phyloP scores from a whole-genome alignment of 2,797 vertebrate genomes.

The Darevskia mixta region DNA sequence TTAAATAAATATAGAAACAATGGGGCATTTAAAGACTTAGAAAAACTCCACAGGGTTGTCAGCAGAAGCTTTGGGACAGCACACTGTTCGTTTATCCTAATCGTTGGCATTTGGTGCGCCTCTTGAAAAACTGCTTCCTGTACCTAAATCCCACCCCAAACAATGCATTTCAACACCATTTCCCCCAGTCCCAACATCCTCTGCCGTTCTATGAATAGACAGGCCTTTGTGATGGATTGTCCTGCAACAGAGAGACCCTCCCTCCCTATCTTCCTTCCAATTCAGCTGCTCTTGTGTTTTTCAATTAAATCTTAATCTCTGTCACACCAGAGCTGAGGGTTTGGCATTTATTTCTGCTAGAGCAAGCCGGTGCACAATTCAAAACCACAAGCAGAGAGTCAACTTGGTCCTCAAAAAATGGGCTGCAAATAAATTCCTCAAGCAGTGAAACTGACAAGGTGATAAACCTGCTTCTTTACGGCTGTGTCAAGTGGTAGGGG shows the following conservation, averaged over 20 bases:
- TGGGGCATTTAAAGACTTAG: conserved; percentile 12
- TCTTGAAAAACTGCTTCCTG: conserved; percentile 73
- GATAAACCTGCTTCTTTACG: conserved; percentile 60
- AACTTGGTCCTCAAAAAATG: conserved; percentile 61
- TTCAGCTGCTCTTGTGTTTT: conserved; percentile 14
- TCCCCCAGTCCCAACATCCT: conserved; percentile 51
- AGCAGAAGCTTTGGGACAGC: conserved; percentile 42
- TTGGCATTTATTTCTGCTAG: not conserved
- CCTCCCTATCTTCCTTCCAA: conserved; percentile 32
- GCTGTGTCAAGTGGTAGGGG: not conserved
- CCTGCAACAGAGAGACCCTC: conserved; percentile 15
- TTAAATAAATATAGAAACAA: conserved; percentile 37
- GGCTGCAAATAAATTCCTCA: conserved; percentile 65
- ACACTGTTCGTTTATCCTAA: conserved; percentile 12
- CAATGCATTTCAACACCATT: conserved; percentile 33
- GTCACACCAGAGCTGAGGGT: not conserved
- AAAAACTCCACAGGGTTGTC: not conserved
- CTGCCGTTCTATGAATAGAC: conserved; percentile 46
- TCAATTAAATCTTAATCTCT: conserved; percentile 40
- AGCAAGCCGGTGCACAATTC: conserved; percentile 25
- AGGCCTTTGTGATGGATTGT: conserved; percentile 59
- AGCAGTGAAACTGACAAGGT: conserved; percentile 56
- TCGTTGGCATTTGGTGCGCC: conserved; percentile 48
- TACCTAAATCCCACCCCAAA: conserved; percentile 65
- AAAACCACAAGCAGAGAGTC: conserved; percentile 49